Conservation (phyloP, 2,888 invertebrate genomes). For the Machimus atricapillus region DNA sequence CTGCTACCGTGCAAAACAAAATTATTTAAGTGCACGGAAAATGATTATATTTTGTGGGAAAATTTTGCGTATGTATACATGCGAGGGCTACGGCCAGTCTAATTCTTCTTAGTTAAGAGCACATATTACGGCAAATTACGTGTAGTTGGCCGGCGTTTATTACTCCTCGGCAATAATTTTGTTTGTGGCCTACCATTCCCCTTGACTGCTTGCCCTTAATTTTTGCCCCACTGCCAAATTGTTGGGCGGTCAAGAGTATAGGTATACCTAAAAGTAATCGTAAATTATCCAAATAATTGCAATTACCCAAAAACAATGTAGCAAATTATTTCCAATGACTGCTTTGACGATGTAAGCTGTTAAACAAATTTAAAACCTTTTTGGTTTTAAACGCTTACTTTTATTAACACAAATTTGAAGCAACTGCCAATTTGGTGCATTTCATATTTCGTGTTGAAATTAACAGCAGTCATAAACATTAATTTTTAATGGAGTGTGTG, state of each 20-base stretch:
- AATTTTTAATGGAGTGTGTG: no score
- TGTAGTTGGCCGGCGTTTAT: background rate
- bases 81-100: background rate
- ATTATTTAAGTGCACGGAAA: conserved; percentile 7
- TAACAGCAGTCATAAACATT: no score
- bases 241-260: background rate
- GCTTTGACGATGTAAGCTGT: background rate
- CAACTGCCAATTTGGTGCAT: no score
- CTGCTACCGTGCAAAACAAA: background rate
- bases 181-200: background rate
- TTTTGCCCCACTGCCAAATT: background rate
- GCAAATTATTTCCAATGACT: background rate
- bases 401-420: no score
- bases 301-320: background rate
- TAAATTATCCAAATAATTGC: background rate
- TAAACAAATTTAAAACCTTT: no score
- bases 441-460: no score
- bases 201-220: background rate
- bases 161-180: background rate
- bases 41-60: background rate
- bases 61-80: background rate
- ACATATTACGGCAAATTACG: background rate
- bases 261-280: background rate
- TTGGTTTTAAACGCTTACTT: no score
- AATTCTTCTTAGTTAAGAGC: background rate